Evolutionary conservation across 1,140 invertebrate genomes (phyloP).

Genomic region (Aphis craccivora): DNA sequence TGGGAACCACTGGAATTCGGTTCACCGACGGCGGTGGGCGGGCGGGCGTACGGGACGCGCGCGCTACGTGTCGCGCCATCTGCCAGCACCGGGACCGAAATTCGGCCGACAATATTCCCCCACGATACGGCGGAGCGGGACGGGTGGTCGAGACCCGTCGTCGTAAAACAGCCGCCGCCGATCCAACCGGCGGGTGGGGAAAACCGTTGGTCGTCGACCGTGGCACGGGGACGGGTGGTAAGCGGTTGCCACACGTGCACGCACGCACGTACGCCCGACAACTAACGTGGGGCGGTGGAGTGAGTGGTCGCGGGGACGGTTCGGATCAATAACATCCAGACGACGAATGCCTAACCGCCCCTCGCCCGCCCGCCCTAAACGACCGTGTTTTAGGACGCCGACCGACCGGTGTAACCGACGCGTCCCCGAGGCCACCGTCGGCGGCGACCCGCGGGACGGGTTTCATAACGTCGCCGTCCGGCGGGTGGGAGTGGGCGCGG

Average conservation of each 20-base stretch:
- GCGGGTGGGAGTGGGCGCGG: not conserved
- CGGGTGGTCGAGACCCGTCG: not conserved
- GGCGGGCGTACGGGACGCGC: not conserved
- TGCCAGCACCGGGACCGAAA: not conserved
- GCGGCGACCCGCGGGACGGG: not conserved
- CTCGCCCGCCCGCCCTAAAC: not conserved
- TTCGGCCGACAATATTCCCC: slow-evolving; percentile 28
- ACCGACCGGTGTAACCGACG: slow-evolving; percentile 51
- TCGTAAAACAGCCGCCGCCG: not conserved
- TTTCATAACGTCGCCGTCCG: slow-evolving; percentile 14
- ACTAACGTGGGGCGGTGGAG: not conserved
- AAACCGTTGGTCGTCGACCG: not conserved
- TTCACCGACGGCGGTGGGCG: not conserved
- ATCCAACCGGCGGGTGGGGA: not conserved
- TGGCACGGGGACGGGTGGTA: not conserved
- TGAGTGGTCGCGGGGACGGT: not conserved
- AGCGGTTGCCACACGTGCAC: slow-evolving; percentile 39
- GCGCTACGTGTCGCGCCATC: slow-evolving; percentile 44
- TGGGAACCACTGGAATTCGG: slow-evolving; percentile 42
- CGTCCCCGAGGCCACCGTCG: slow-evolving; percentile 44
- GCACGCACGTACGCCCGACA: not conserved
- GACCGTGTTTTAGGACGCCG: slow-evolving; percentile 43
- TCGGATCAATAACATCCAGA: slow-evolving; percentile 57
- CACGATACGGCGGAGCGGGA: not conserved
- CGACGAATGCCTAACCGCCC: slow-evolving; percentile 22